Base-by-base conservation (phyloP, 2,797 vertebrate species). In the Falco columbarius region DNA sequence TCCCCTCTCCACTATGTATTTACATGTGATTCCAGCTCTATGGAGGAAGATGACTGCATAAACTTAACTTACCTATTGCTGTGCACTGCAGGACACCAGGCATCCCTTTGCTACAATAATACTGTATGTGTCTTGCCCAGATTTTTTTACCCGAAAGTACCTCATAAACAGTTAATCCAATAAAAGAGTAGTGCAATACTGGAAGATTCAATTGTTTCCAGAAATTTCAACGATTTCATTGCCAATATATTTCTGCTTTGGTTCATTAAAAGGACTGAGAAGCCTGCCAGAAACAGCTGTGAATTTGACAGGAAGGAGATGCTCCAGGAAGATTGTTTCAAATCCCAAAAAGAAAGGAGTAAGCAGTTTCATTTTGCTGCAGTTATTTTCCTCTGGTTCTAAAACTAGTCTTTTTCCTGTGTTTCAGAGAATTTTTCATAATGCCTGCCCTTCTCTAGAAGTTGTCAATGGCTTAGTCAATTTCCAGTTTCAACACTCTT, bases 401-500 rank as follows among this genome's bases (percentile, higher is more conserved):
- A 65, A 87, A 92, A 49, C 63, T 29, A 72, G 54, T 40, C 8
- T 55, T 76, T 83, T 40, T 85, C 83, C 72, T 89, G 44, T 20
- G 90, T 92, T 91, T 46, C 62, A 72, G 71, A 86, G 49, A 80
- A 44, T 92, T 91, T 94, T 92, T 96, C 81, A 79, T 29, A 77
- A 77, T 46, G 68, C 56, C 26, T 97, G 74, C 90, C 56, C 79
- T 94, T 93, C 88, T 91, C 67, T 11, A 54, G 86, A 80, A 65
- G 83, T 42, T 77, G 83, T 91, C 94, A 96, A 94, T 94, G 93
- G 75, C 62, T 96, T 91, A 81, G 93, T 90, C 86, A 30, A 93
- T 96, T 95, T 86, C 84, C 91, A 94, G 61, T 94, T 94, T 93
- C 97, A 96, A 81, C 21, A 54, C 51, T 86, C 82, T 90, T 90